Evolutionary conservation across 2,888 invertebrate genomes (phyloP), one percentile per base, ranked within the genome.

Genomic region (Nysson spinosus): DNA sequence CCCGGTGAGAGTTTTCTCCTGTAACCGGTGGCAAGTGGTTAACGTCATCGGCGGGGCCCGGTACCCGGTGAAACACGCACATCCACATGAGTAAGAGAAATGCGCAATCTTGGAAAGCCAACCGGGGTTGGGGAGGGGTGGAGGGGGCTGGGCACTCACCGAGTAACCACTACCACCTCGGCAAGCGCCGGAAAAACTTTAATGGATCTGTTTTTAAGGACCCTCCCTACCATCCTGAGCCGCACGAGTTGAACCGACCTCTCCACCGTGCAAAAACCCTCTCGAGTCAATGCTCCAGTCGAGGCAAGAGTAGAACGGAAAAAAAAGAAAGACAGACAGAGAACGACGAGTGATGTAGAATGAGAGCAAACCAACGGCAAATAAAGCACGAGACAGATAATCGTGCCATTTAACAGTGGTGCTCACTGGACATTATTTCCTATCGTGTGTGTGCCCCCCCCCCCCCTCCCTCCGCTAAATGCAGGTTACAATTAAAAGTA

Each of bases 171-270:
- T 61, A 65, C 64, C 69, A 66, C 65, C 65, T 65, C 54, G 66
- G 67, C 70, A 74, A 67, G 71, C 71, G 66, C 55, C 74, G 73
- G 75, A 80, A 80, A 82, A 84, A 83, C 78, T 80, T 81, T 83
- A 83, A 84, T 85, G 83, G 83, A 84, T 82, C 79, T 76, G 77
- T 81, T 82, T 81, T 83, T 71, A 79, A 81, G 78, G 75, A 70
- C 70, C 62, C 52, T 52, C 42, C 52, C 58, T n/a, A n/a, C n/a
- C 50, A 11, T 22, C 28, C 51, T 30, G 30, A 32, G 72, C 58
- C 57, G 62, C 72, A 54, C 66, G 62, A 68, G 68, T 67, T 66
- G 52, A n/a, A n/a, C 70, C 73, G 71, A 73, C 71, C 63, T 67
- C 75, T 71, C 62, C 69, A 67, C 58, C 62, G 66, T 74, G 67